Evolutionary conservation across 2,888 invertebrate species (phyloP), one percentile per base, ranked within the genome.

Genomic region (Euproctis similis): DNA sequence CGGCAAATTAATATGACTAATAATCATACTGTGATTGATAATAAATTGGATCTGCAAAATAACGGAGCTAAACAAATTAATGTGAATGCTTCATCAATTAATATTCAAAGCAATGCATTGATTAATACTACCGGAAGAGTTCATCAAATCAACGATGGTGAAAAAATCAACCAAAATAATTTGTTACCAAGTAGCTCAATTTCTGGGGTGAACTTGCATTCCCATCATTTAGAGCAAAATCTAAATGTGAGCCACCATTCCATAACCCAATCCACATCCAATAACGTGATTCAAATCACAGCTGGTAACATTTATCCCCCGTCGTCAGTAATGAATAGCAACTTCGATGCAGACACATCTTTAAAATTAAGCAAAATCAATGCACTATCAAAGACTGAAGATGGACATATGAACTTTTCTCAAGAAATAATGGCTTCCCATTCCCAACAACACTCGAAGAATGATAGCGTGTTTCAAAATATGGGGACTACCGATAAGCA

Each of bases 401-500:
- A 74, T 18, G 84, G 84, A 0, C 81, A 81, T 44, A 53, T 84
- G 39, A 84, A 82, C 43, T 84, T 84, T 32, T 78, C 80, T 0
- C 82, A 76, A 53, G 84, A 84, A 59, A 80, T 82, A 32, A 81
- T 82, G 76, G 70, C 80, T 19, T 75, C 84, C 2, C 82, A 84
- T 59, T 68, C 80, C 1, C 84, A 84, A 45, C 80, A 78, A 39
- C 74, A 78, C 46, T 59, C 64, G 5, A 80, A 80, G 39, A 80
- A 68, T 45, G 84, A 84, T 13, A 84, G 82, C 50, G 59, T 55
- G 36, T 82, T 82, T 52, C 85, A 81, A 42, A 81, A 76, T 31
- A 71, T 82, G 59, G 77, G 76, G 16, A 57, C 58, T 28, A 63
- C 53, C 37, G 82, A 82, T n/a, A 81, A 77, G 45, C 76, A 76